A percentile compares a stretch with the other conserved stretches of the same genome.
Conservation (phyloP, 53 echinoderm and acorn worm species). For the Apostichopus leukothele region DNA sequence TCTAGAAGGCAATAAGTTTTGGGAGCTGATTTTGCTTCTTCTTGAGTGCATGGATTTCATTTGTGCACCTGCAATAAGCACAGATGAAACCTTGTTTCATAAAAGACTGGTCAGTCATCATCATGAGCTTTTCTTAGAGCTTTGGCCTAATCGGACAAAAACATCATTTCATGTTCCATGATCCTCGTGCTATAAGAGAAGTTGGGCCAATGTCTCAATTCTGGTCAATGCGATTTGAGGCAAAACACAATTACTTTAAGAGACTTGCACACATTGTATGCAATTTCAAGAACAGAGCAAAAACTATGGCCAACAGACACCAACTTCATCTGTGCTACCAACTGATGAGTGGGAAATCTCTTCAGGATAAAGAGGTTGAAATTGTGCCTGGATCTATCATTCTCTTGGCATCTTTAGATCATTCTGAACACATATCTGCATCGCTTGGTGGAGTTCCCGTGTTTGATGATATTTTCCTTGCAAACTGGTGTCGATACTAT, state of each 20-base stretch:
- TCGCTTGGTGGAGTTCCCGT: slow-evolving; percentile 14
- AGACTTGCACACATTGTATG: slow-evolving; percentile 35
- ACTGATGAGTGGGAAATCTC: background rate
- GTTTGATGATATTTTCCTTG: slow-evolving; percentile 32
- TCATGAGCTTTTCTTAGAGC: slow-evolving; percentile 27
- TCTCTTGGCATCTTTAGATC: slow-evolving; percentile 8
- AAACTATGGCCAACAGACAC: slow-evolving; percentile 38
- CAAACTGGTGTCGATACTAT: slow-evolving; percentile 37
- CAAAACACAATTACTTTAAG: slow-evolving; percentile 35
- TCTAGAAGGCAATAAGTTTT: slow-evolving; percentile 48
- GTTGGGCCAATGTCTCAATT: slow-evolving; percentile 58
- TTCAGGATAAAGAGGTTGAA: slow-evolving; percentile 5
- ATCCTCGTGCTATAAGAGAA: slow-evolving; percentile 50
- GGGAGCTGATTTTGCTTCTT: slow-evolving; percentile 53
- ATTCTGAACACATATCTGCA: slow-evolving; percentile 1
- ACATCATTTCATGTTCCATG: slow-evolving; percentile 64
- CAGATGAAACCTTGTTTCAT: slow-evolving; percentile 48
- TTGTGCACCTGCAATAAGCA: slow-evolving; percentile 36
- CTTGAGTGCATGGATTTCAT: slow-evolving; percentile 34
- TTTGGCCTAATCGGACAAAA: slow-evolving; percentile 49
- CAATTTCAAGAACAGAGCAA: slow-evolving; percentile 44
- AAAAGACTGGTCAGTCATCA: slow-evolving; percentile 51
- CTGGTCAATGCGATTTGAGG: slow-evolving; percentile 57
- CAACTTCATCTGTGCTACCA: slow-evolving; percentile 39
- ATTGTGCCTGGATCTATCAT: slow-evolving; percentile 40